Conservation (phyloP, 1,140 invertebrate species). For the Papilio xuthus region DNA sequence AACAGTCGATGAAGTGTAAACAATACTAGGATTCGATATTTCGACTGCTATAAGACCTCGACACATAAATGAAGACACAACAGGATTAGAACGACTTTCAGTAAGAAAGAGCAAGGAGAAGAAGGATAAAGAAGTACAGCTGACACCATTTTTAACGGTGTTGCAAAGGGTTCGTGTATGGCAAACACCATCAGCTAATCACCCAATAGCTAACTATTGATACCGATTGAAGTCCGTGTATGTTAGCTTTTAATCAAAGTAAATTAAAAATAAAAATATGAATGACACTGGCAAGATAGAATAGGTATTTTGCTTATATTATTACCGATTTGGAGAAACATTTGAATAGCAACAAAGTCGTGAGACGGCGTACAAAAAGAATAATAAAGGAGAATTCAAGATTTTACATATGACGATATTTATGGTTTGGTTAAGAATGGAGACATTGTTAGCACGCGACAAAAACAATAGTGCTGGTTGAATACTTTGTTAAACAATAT, state of each 20-base stretch:
- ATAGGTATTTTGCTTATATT: background rate
- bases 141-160: no score
- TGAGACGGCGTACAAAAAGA: background rate
- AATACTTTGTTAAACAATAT: background rate
- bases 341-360: slow-evolving; percentile 10
- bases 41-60: no score
- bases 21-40: no score
- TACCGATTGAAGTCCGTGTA: background rate
- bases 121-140: no score
- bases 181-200: no score
- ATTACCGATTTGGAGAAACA: background rate
- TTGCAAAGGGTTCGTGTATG: no score
- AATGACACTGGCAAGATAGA: background rate
- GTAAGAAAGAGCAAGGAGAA: no score
- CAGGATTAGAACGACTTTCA: no score
- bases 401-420: slow-evolving; percentile 7
- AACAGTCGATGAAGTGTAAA: no score
- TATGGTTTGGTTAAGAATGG: background rate
- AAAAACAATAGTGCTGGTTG: background rate
- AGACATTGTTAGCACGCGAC: slow-evolving; percentile 25
- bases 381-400: slow-evolving; percentile 9
- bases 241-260: background rate
- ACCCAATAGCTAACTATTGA: no score
- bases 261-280: no score
- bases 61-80: no score